These are phyloP conservation scores for Carabus problematicus DNA, from an alignment of 2,888 invertebrate genomes.

Conservation along the genomic window DNA sequence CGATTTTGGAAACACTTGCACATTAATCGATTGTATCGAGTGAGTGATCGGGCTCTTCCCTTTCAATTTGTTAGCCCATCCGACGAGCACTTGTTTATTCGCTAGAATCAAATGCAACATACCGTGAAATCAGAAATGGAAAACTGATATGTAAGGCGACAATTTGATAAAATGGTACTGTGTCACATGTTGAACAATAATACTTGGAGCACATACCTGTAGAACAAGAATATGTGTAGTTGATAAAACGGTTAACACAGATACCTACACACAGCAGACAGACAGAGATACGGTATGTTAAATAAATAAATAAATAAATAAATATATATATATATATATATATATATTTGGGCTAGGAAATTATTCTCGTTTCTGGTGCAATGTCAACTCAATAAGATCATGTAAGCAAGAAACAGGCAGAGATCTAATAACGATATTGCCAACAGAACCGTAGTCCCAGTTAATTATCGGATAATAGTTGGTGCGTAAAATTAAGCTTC, in stretches of 20 bases:
- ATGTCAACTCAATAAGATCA: background rate
- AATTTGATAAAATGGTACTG: no score
- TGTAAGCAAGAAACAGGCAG: background rate
- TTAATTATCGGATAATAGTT: slow-evolving; percentile 16
- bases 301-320: no score
- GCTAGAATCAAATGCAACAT: background rate
- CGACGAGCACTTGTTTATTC: background rate
- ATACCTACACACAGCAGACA: no score
- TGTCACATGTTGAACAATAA: background rate
- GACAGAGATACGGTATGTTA: no score
- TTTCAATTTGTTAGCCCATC: slow-evolving; percentile 16
- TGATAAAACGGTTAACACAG: no score
- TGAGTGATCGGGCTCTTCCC: slow-evolving; percentile 5
- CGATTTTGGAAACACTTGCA: slow-evolving; percentile 1
- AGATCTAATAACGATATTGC: slow-evolving; percentile 3
- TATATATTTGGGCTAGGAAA: background rate
- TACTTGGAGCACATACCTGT: slow-evolving; percentile 2
- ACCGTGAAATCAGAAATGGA: background rate
- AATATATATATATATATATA: background rate
- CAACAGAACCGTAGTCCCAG: background rate
- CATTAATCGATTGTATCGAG: slow-evolving; percentile 6
- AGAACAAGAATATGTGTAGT: background rate
- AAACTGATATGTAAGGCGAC: background rate
- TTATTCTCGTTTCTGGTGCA: background rate
- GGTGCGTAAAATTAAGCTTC: slow-evolving; percentile 8